Evolutionary conservation across 2,888 invertebrate species (phyloP).

Genomic region (Xanthorhoe designata): DNA sequence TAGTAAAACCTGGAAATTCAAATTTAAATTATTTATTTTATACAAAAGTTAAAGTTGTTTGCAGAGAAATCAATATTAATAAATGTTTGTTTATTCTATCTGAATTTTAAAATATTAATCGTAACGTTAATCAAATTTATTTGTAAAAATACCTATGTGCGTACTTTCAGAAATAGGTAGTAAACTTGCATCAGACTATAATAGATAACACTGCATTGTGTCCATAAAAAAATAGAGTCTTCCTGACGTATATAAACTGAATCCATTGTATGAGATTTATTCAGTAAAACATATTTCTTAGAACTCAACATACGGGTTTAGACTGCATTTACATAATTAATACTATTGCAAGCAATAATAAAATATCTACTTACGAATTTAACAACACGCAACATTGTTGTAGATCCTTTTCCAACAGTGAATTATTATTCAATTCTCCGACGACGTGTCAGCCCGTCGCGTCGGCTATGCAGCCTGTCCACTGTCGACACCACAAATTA

Average conservation of each 20-base stretch:
- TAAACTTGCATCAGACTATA: background rate
- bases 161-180: slow-evolving; percentile 22
- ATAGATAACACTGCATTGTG: slow-evolving; percentile 37
- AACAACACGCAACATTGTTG: slow-evolving; percentile 54
- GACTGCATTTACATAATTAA: slow-evolving; percentile 31
- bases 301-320: slow-evolving; percentile 16
- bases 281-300: slow-evolving; percentile 20
- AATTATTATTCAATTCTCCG: slow-evolving; percentile 32
- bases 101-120: background rate
- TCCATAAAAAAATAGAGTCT: slow-evolving; percentile 29
- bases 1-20: slow-evolving; percentile 61
- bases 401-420: slow-evolving; percentile 40
- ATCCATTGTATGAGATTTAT: slow-evolving; percentile 15
- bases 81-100: background rate
- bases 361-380: slow-evolving; percentile 62
- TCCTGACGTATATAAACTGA: slow-evolving; percentile 28
- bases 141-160: too few species aligned
- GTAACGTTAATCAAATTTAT: background rate
- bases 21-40: too few species aligned
- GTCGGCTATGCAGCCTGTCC: slow-evolving; percentile 56
- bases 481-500: slow-evolving; percentile 69
- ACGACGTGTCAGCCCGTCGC: slow-evolving; percentile 38
- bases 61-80: too few species aligned
- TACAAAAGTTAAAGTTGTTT: slow-evolving; percentile 41
- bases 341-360: slow-evolving; percentile 25